A percentile compares a stretch with the other conserved stretches of the same genome.
phyloP scores from a whole-genome alignment of 2,888 invertebrate genomes.

The Netelia inedita region DNA sequence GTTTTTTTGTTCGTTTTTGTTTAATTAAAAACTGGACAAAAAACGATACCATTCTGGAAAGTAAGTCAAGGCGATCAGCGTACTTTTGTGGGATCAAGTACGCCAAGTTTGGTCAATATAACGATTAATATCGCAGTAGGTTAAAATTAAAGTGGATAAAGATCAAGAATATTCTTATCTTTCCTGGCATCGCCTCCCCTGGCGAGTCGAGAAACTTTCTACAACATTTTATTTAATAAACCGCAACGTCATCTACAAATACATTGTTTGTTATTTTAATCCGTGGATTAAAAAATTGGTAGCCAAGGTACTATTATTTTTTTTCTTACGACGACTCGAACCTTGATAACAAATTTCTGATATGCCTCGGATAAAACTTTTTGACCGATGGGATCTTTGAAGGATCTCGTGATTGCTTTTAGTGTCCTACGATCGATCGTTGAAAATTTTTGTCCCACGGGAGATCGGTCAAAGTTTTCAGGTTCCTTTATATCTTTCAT shows the following conservation, averaged over 20 bases:
- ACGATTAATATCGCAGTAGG: constrained; percentile 75
- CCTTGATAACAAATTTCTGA: constrained; percentile 79
- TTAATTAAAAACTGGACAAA: constrained; percentile 42
- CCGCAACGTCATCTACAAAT: constrained; percentile 29
- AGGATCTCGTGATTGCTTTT: constrained; percentile 73
- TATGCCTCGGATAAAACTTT: constrained; percentile 79
- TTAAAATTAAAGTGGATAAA: constrained; percentile 79
- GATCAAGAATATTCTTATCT: constrained; percentile 75
- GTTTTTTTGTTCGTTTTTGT: constrained; percentile 25
- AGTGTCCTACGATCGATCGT: constrained; percentile 70
- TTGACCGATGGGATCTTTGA: constrained; percentile 76
- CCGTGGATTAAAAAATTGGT: too few relatives aligned
- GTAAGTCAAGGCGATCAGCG: constrained; percentile 77
- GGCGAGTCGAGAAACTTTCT: constrained; percentile 67
- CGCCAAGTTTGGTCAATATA: constrained; percentile 76
- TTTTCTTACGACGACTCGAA: constrained; percentile 77
- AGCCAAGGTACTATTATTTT: too few relatives aligned
- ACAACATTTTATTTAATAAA: constrained; percentile 73
- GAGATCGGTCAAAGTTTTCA: constrained; percentile 66
- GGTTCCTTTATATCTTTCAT: constrained; percentile 66
- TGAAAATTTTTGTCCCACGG: constrained; percentile 71
- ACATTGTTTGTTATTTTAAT: too few relatives aligned
- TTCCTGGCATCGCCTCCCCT: constrained; percentile 61
- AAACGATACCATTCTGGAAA: constrained; percentile 78
- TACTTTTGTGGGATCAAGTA: constrained; percentile 71